Base-by-base conservation (phyloP, 2,113 vertebrate genomes). In the Peromyscus polionotus region DNA sequence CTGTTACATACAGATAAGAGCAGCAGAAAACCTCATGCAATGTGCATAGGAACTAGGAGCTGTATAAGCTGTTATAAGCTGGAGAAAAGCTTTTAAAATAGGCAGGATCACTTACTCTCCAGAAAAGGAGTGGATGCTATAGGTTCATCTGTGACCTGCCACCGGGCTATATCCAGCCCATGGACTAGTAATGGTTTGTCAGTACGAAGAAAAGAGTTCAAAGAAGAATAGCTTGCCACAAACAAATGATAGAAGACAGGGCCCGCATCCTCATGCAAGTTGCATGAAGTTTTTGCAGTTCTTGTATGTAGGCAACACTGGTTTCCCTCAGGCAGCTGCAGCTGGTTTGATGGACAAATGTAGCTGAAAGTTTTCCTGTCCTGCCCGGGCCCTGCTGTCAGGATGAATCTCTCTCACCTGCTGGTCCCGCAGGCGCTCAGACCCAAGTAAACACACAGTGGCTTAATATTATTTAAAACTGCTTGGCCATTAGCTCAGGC, bases 271-370 rank as follows among this genome's bases (percentile, higher is more conserved):
- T 28, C 48, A 48, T 11, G 28, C 63, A 48, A 22, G 39, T 2
- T 33, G 63, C 63, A 33, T 22, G 9, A 51, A 28, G 61, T 48
- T 24, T 65, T 5, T 45, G 61, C 39, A 48, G 26, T 33, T 67
- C 39, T 11, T 12, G 4, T 67, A 2, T 45, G 61, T 19, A 65
- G 33, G 28, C 0, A 10, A 14, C 14, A 16, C 16, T 17, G 17
- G 17, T 8, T 12, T 59, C 77, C 17, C 7, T 12, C 14, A 31
- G 16, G n/a, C 0, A 3, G 26, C 13, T 39, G 2, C 2, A 8
- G 45, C 51, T 22, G 9, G 4, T 7, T 31, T 59, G 7, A 70
- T 45, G 1, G 67, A 0, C 10, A 61, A 79, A 48, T 51, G 51
- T 9, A 9, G 51, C 51, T 51, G 51, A 51, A 51, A 11, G 51